These are phyloP conservation scores for Peromyscus leucopus DNA, from an alignment of 2,113 vertebrate species.

Conservation along the genomic window DNA sequence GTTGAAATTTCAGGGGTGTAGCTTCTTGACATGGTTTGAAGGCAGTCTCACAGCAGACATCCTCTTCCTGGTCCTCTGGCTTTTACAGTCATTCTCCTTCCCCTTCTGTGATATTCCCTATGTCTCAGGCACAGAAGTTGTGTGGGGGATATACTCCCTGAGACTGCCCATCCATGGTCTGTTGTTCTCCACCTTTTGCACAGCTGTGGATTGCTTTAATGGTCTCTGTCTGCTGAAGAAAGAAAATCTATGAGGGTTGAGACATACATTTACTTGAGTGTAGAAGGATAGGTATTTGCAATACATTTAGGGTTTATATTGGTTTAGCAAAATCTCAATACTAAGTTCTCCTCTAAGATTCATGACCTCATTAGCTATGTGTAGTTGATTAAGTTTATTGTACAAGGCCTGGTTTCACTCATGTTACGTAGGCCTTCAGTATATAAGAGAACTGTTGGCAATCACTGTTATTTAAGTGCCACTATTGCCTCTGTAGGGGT, in stretches of 20 bases:
- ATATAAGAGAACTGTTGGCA: not conserved
- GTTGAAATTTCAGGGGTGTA: not conserved
- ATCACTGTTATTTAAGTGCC: not conserved
- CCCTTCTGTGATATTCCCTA: not conserved
- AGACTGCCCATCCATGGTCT: fast-evolving
- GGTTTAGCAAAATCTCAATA: not conserved
- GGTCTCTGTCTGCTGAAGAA: not conserved
- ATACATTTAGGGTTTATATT: not conserved
- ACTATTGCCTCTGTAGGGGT: not conserved
- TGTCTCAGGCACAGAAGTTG: not conserved
- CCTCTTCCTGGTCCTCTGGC: not conserved
- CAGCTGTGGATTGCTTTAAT: not conserved
- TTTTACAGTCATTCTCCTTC: not conserved
- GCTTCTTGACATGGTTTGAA: not conserved
- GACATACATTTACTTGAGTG: not conserved
- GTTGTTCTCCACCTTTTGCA: not conserved
- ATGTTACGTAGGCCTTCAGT: not conserved
- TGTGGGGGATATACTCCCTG: not conserved
- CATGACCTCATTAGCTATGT: not conserved
- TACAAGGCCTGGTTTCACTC: not conserved
- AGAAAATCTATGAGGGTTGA: not conserved
- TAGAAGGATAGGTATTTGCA: not conserved
- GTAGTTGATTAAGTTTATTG: not conserved
- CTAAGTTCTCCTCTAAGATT: not conserved
- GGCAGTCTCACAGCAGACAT: not conserved